These are phyloP conservation scores for Microtus ochrogaster DNA, from an alignment of 2,113 vertebrate species.

Conservation along the genomic window DNA sequence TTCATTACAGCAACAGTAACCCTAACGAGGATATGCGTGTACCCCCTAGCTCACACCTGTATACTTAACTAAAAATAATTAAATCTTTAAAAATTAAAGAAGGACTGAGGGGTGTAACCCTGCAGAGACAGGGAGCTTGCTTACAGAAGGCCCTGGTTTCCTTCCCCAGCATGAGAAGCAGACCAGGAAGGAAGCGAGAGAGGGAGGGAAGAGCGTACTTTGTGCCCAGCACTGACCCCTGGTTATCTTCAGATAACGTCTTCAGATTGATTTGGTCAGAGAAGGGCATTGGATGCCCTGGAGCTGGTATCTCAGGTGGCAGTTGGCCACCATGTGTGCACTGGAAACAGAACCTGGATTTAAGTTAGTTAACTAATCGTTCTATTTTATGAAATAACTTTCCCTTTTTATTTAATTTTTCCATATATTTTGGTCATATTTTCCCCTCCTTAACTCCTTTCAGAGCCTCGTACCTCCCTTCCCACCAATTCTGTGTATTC, in stretches of 20 bases:
- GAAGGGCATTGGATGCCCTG: neutral
- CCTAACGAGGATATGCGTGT: neutral
- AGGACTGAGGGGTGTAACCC: neutral
- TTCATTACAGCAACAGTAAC: neutral
- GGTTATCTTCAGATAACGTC: neutral
- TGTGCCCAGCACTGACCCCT: rapidly evolving
- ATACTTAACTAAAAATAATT: neutral
- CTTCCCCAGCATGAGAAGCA: neutral
- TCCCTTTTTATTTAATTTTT: neutral
- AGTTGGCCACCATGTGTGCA: too few relatives aligned
- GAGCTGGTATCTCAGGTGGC: neutral
- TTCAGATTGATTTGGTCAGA: neutral
- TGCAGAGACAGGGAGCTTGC: neutral
- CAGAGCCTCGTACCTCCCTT: neutral
- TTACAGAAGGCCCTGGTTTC: too few relatives aligned
- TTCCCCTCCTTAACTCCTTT: neutral
- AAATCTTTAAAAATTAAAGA: neutral
- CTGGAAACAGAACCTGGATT: neutral
- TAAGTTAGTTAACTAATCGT: neutral
- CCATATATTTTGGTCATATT: neutral
- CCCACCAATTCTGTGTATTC: neutral
- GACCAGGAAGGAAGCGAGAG: too few relatives aligned
- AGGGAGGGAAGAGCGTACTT: rapidly evolving
- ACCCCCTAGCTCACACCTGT: neutral
- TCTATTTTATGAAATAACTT: neutral